Conservation (phyloP, 2,113 vertebrate genomes). For the Theropithecus gelada region DNA sequence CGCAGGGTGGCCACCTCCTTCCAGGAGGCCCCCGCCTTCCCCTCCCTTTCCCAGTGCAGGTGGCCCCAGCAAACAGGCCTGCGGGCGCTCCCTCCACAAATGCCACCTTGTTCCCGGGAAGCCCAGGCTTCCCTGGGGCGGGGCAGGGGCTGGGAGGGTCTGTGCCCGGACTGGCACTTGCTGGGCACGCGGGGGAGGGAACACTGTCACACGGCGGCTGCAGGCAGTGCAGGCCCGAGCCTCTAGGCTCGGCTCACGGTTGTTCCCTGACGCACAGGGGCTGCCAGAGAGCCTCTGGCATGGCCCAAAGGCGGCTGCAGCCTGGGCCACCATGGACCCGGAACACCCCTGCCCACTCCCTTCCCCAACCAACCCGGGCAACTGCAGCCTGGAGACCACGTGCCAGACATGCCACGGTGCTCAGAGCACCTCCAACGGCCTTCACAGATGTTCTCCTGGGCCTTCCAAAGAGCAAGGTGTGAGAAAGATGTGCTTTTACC, state of each 20-base stretch:
- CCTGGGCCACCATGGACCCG: fast-evolving
- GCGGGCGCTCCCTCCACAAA: fast-evolving
- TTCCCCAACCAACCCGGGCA: fast-evolving
- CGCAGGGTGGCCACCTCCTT: not conserved
- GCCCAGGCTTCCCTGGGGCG: not conserved
- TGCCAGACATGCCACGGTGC: fast-evolving
- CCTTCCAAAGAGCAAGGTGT: not conserved
- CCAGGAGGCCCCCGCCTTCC: fast-evolving
- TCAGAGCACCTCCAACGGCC: fast-evolving
- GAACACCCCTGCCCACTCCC: fast-evolving
- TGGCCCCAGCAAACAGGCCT: fast-evolving
- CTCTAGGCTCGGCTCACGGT: not conserved
- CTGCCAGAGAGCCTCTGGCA: fast-evolving
- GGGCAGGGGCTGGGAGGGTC: not conserved
- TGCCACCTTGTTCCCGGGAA: not conserved
- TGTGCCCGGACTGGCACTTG: not conserved
- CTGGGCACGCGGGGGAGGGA: not conserved
- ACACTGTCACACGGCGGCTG: not conserved
- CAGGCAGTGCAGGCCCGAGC: fast-evolving
- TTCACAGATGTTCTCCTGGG: fast-evolving
- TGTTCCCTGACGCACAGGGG: fast-evolving
- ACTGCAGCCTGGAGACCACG: not conserved
- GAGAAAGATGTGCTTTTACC: not conserved
- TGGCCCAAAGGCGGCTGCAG: no score
- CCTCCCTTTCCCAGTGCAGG: not conserved